A percentile compares a stretch with the other conserved stretches of the same genome.
phyloP scores from a whole-genome alignment of 2,888 invertebrate genomes.

The Epistrophe grossulariae region DNA sequence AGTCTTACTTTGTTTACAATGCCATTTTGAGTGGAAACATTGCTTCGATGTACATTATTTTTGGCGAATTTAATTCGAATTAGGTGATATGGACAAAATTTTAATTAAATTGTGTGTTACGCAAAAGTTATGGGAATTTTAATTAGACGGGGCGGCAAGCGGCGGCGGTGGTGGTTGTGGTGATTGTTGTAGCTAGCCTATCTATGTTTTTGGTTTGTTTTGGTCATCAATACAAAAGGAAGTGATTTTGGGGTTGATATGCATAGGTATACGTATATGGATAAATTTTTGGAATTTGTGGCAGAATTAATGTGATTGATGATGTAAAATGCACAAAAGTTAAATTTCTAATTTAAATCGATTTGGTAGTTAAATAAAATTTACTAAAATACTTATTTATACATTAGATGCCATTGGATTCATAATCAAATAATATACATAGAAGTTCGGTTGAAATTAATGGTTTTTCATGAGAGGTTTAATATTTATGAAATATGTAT shows the following conservation, averaged over 20 bases:
- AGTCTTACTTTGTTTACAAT: constrained; percentile 39
- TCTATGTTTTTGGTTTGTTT: neutral
- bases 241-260: constrained; percentile 16
- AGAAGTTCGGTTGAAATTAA: no score
- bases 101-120: constrained; percentile 60
- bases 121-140: constrained; percentile 58
- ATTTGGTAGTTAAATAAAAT: neutral
- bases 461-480: no score
- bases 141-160: constrained; percentile 42
- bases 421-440: no score
- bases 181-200: neutral
- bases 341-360: constrained; percentile 13
- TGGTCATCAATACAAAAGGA: constrained; percentile 4
- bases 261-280: constrained; percentile 3
- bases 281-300: constrained; percentile 9
- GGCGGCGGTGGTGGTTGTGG: neutral
- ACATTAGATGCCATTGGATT: neutral
- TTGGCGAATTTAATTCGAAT: constrained; percentile 61
- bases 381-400: neutral
- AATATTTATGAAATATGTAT: no score
- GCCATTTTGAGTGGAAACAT: constrained; percentile 57
- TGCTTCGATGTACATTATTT: constrained; percentile 42
- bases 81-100: constrained; percentile 65
- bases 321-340: neutral
- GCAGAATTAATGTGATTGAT: constrained; percentile 30